Percentiles rank a stretch among this genome's conserved stretches.
These are phyloP conservation scores for Bryconaethiops microstoma DNA, from an alignment of 2,797 vertebrate genomes.

Conservation along the genomic window DNA sequence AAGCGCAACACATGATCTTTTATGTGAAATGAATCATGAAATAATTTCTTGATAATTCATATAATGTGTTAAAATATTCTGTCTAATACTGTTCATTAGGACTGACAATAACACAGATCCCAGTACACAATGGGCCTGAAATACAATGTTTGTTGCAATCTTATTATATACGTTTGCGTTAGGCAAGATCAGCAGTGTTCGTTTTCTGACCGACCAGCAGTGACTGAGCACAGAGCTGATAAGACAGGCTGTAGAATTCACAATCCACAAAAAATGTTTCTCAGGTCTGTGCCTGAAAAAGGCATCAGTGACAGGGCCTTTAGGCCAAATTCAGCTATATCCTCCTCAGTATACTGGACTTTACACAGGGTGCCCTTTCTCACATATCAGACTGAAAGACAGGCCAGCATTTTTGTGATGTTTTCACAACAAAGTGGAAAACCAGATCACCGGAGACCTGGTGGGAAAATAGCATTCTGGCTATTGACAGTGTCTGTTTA, in stretches of 20 bases:
- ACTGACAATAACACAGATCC: not conserved
- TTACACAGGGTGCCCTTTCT: conserved; percentile 47
- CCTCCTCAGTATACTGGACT: conserved; percentile 45
- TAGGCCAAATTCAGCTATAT: conserved; percentile 44
- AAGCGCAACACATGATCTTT: not conserved
- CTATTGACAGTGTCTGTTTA: conserved; percentile 42
- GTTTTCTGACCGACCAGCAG: conserved; percentile 26
- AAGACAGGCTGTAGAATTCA: conserved; percentile 45
- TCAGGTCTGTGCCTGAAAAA: conserved; percentile 59
- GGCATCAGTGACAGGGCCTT: conserved; percentile 50
- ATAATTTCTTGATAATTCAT: not conserved
- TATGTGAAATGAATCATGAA: not conserved
- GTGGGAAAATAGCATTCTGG: conserved; percentile 35
- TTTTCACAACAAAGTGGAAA: conserved; percentile 57
- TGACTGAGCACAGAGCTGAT: conserved; percentile 40
- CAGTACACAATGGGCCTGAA: not conserved
- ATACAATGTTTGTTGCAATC: not conserved
- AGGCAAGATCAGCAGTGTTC: conserved; percentile 22
- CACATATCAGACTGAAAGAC: conserved; percentile 49
- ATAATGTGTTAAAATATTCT: not conserved
- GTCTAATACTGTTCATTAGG: not conserved
- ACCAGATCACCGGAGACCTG: conserved; percentile 42
- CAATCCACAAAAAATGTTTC: conserved; percentile 26
- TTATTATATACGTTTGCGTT: not conserved
- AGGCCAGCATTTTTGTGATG: conserved; percentile 52